These are phyloP conservation scores for Holacanthus passer DNA, from an alignment of 2,113 vertebrate genomes.

Conservation along the genomic window DNA sequence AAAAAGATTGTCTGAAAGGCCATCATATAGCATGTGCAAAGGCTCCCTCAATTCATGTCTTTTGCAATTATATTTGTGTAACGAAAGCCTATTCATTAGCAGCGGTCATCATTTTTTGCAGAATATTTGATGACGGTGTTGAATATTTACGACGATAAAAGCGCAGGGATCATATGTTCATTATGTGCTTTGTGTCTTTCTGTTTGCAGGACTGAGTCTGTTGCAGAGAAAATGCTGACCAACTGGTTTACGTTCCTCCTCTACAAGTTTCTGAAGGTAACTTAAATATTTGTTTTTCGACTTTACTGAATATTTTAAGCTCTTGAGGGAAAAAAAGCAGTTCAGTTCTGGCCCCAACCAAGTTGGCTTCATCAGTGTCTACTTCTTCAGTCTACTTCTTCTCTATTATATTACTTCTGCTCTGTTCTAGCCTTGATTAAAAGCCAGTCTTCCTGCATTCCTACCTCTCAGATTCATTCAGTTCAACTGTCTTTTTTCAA, in stretches of 20 bases:
- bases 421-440: not conserved
- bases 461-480: no score
- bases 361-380: not conserved
- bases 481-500: no score
- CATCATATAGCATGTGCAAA: conserved; percentile 59
- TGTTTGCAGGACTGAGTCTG: conserved; percentile 80
- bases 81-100: conserved; percentile 74
- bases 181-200: conserved; percentile 48
- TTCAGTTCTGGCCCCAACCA: not conserved
- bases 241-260: conserved; percentile 83
- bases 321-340: not conserved
- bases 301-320: not conserved
- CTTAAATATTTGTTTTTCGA: not conserved
- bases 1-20: conserved; percentile 70
- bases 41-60: conserved; percentile 58
- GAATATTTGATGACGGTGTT: conserved; percentile 65
- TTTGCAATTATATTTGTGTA: conserved; percentile 71
- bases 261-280: conserved; percentile 83
- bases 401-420: not conserved
- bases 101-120: conserved; percentile 53
- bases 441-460: not conserved
- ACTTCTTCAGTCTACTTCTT: not conserved
- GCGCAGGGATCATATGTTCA: conserved; percentile 55
- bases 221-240: conserved; percentile 84
- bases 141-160: conserved; percentile 74